Percentiles rank a stretch among this genome's conserved stretches.
These are phyloP conservation scores for Drosophila histrio DNA, from an alignment of 2,888 invertebrate species.

Conservation along the genomic window DNA sequence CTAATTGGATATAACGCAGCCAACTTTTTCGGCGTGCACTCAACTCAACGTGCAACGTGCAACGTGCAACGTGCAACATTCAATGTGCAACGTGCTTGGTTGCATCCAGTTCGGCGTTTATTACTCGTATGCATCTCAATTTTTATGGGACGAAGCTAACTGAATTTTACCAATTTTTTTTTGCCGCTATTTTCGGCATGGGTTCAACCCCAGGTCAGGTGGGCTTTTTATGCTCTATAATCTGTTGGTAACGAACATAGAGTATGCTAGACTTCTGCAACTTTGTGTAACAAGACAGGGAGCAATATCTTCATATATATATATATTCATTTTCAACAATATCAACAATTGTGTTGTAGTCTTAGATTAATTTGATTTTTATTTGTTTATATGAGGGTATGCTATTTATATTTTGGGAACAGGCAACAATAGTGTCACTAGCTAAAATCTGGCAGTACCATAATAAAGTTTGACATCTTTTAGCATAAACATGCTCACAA, in stretches of 20 bases:
- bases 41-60: background rate
- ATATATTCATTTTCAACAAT: too few relatives aligned
- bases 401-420: too few relatives aligned
- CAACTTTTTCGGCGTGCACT: constrained; percentile 7
- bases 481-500: too few relatives aligned
- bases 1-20: constrained; percentile 22
- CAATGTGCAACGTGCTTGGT: constrained; percentile 2
- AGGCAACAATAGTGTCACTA: too few relatives aligned
- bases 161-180: background rate
- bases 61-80: background rate
- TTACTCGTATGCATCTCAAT: constrained; percentile 14
- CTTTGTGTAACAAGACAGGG: background rate
- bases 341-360: too few relatives aligned
- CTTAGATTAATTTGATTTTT: too few relatives aligned
- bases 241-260: background rate
- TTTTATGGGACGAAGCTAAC: background rate
- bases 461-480: too few relatives aligned
- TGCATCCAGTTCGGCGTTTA: constrained; percentile 5
- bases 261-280: background rate
- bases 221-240: background rate
- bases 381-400: too few relatives aligned
- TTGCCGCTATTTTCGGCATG: background rate
- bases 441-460: too few relatives aligned
- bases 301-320: too few relatives aligned
- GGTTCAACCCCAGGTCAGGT: background rate